Conservation (phyloP, 2,888 invertebrate species). For the Morinoia aosen region DNA sequence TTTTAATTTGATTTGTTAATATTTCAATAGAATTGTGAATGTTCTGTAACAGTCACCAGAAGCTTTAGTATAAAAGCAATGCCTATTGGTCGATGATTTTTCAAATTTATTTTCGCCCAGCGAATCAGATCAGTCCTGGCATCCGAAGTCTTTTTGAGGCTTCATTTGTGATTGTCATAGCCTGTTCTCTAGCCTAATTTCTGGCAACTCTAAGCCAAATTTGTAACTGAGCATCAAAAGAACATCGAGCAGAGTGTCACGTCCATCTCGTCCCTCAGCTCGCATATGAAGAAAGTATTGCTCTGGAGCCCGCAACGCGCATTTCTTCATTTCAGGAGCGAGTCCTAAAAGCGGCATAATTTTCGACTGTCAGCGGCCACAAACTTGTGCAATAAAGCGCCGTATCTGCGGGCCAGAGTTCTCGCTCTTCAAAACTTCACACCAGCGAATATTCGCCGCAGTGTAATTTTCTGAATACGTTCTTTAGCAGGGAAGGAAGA, state of each 20-base stretch:
- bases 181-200: neutral
- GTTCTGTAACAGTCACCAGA: neutral
- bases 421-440: neutral
- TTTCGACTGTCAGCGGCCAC: neutral
- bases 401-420: neutral
- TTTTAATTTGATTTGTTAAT: no score
- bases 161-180: neutral
- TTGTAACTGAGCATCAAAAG: neutral
- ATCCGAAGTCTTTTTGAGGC: no score
- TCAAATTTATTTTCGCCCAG: neutral
- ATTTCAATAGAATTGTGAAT: neutral
- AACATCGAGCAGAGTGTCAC: neutral
- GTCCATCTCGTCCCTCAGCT: neutral
- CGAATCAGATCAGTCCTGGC: neutral
- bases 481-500: neutral
- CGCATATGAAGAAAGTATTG: neutral
- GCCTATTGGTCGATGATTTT: neutral
- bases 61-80: neutral
- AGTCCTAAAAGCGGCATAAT: neutral
- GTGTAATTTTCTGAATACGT: constrained; percentile 12
- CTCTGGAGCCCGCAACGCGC: neutral
- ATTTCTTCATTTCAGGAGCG: neutral
- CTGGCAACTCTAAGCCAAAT: neutral
- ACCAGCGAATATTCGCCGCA: neutral
- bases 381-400: neutral